Conservation (phyloP, 2,888 invertebrate genomes). For the Apamea anceps region DNA sequence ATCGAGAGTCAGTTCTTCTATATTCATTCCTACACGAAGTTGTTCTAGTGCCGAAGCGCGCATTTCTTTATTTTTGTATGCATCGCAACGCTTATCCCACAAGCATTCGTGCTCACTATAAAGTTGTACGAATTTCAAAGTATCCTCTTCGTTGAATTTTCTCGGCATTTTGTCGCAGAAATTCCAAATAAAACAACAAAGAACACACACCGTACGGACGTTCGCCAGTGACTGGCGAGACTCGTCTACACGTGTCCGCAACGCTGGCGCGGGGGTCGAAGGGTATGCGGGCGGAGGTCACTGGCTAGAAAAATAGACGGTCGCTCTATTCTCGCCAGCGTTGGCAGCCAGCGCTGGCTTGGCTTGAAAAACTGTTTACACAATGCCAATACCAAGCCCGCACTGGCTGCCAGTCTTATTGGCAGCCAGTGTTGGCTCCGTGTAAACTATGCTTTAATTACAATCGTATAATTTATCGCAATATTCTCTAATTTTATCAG, state of each 20-base stretch:
- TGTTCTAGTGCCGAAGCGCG: slow-evolving; percentile 61
- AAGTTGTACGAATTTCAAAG: slow-evolving; percentile 52
- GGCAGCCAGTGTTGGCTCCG: slow-evolving; percentile 31
- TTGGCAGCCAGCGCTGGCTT: slow-evolving; percentile 46
- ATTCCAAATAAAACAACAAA: slow-evolving; percentile 49
- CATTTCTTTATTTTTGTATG: slow-evolving; percentile 63
- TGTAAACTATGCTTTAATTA: slow-evolving; percentile 7
- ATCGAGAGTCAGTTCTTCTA: slow-evolving; percentile 36
- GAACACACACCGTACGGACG: slow-evolving; percentile 8
- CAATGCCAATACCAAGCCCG: slow-evolving; percentile 51
- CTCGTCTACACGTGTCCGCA: slow-evolving; percentile 58
- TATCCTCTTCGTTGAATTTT: slow-evolving; percentile 59
- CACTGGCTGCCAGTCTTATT: slow-evolving; percentile 42
- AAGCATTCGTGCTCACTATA: slow-evolving; percentile 59
- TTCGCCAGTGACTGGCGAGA: slow-evolving; percentile 30
- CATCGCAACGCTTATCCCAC: slow-evolving; percentile 61
- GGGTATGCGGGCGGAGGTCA: slow-evolving; percentile 57
- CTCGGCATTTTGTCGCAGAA: slow-evolving; percentile 48
- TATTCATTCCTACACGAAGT: slow-evolving; percentile 55
- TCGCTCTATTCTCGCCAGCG: slow-evolving; percentile 25
- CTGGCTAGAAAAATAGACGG: slow-evolving; percentile 60
- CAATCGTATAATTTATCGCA: too few species aligned
- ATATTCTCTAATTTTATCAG: too few species aligned
- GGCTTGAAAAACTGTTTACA: slow-evolving; percentile 53
- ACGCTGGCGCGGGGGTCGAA: slow-evolving; percentile 55